Base-by-base conservation (phyloP, 1,140 invertebrate genomes). In the Eurosta solidaginis region DNA sequence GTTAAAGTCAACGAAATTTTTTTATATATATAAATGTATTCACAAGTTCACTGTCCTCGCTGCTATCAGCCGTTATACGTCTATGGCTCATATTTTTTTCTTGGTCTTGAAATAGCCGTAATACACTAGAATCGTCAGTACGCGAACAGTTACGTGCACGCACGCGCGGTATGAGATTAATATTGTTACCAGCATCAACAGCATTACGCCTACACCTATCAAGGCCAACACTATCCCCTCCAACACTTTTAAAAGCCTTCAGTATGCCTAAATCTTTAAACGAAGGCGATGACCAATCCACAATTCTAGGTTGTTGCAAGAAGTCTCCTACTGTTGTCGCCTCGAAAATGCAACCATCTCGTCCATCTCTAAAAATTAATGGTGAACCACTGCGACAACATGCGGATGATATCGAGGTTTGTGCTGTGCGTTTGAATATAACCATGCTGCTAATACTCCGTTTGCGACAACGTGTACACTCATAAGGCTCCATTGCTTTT, bases 321-420 rank as follows among this genome's bases (percentile, higher is more conserved):
- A 45, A 33, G 27, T 75, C 22, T 25, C 45, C 73, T 29, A 27
- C 12, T 17, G 20, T 6, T 6, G 45, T 47, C n/a, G n/a, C n/a
- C 6, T 40, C 73, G n/a, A 47, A 27, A 7, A 47, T 29, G 44
- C 73, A 47, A 10, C 45, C 73, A 47, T 75, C 42, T 3, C 44
- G 42, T 2, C 40, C 20, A 45, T 75, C 75, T 5, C 22, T 33
- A 22, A 76, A 50, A 3, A 76, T n/a, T 17, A 52, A 76, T 7
- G 84, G 82, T 3, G 82, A 85, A n/a, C 84, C 84, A 29, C 84
- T 85, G 22, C 83, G 82, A 74, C 84, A 85, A 9, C 82, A 82
- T 10, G 42, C 12, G 3, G 22, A 12, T 1, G 25, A 14, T 3
- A 42, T 45, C 1, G 44, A 52, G 14, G 79, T 80, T 74, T 82